Evolutionary conservation across 2,888 invertebrate species (phyloP).

Genomic region (Rhimphoctona megacephalus): DNA sequence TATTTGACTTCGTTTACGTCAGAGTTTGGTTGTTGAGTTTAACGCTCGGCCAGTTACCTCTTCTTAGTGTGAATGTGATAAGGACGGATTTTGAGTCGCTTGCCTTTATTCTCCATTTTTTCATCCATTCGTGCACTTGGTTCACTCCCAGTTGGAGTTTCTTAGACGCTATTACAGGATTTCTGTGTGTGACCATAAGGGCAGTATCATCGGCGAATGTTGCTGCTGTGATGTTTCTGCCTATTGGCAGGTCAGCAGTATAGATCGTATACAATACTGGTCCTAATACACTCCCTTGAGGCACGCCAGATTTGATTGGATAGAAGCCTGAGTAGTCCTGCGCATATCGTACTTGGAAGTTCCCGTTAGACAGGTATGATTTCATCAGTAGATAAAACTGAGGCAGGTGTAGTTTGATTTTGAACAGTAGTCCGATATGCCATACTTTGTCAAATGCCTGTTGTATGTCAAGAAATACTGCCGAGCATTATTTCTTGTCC

Average conservation of each 20-base stretch:
- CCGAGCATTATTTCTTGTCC: slow-evolving; percentile 68
- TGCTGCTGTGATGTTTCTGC: not conserved
- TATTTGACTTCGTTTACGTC: too few species aligned
- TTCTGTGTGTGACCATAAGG: not conserved
- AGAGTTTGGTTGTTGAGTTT: slow-evolving; percentile 10
- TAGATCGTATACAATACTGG: slow-evolving; percentile 65
- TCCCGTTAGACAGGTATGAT: slow-evolving; percentile 64
- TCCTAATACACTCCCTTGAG: slow-evolving; percentile 69
- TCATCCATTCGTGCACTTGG: slow-evolving; percentile 35
- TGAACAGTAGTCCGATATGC: slow-evolving; percentile 68
- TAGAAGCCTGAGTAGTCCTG: slow-evolving; percentile 26
- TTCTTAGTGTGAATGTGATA: slow-evolving; percentile 6
- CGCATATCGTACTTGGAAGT: too few species aligned
- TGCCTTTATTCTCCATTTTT: too few species aligned
- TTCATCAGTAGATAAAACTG: slow-evolving; percentile 54
- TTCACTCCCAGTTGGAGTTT: not conserved
- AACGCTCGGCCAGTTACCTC: not conserved
- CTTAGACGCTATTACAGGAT: not conserved
- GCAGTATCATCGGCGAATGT: slow-evolving; percentile 41
- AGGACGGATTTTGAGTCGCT: slow-evolving; percentile 3
- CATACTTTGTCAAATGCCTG: too few species aligned
- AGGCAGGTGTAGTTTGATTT: slow-evolving; percentile 65
- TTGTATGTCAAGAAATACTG: slow-evolving; percentile 68
- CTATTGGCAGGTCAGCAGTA: slow-evolving; percentile 19
- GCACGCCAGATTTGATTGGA: slow-evolving; percentile 56